phyloP scores from a whole-genome alignment of 1,140 invertebrate species.

The Cardiocondyla obscurior region DNA sequence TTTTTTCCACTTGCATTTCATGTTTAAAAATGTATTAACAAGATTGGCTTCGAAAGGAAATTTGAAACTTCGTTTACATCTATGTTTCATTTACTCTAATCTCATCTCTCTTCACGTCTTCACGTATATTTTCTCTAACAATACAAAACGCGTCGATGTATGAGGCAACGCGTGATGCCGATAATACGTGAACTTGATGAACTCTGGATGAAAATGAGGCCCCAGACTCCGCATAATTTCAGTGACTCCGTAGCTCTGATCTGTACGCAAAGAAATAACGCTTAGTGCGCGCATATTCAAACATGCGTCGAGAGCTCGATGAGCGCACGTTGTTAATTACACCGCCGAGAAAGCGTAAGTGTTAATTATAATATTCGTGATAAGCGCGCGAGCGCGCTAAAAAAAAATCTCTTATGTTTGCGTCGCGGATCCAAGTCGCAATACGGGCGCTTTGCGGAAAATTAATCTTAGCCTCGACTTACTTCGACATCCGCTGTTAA shows the following conservation, averaged over 20 bases:
- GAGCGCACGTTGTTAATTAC: conserved; percentile 43
- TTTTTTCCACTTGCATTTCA: neutral
- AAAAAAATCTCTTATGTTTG: neutral
- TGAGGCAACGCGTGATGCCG: neutral
- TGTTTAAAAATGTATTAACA: neutral
- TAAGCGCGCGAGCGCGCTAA: neutral
- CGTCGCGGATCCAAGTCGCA: neutral
- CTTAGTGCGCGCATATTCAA: neutral
- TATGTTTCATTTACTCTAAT: neutral
- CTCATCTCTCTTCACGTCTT: neutral
- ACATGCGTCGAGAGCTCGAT: conserved; percentile 13
- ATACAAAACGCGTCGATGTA: neutral
- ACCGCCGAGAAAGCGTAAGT: conserved; percentile 51
- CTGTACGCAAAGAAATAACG: neutral
- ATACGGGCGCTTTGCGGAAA: neutral
- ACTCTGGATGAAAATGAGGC: neutral
- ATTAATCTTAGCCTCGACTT: neutral
- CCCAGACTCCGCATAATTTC: neutral
- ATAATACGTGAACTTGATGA: neutral
- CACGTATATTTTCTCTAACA: neutral
- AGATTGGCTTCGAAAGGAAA: neutral
- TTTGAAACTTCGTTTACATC: neutral
- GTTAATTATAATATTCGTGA: neutral
- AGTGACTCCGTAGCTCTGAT: neutral
- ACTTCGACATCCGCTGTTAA: neutral